Percentiles rank a stretch among this genome's conserved stretches.
These are phyloP conservation scores for Aphelocoma coerulescens DNA, from an alignment of 2,113 vertebrate species.

Conservation along the genomic window DNA sequence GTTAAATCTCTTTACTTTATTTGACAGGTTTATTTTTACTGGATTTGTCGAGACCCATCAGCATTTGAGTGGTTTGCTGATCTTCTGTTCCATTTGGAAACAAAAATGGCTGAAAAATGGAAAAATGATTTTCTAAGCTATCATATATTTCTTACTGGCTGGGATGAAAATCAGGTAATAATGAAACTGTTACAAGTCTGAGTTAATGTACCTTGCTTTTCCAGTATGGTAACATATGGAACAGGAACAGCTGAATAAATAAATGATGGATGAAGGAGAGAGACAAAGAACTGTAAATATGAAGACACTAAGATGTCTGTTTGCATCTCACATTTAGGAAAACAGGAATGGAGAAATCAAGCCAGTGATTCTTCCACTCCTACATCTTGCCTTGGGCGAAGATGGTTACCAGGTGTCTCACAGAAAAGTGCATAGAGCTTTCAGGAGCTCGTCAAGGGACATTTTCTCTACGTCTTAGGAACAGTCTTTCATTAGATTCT, in stretches of 20 bases:
- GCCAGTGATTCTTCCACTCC: not conserved
- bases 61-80: conserved; percentile 84
- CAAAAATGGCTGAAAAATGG: conserved; percentile 71
- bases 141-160: conserved; percentile 80
- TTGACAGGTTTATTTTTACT: conserved; percentile 83
- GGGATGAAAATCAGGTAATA: conserved; percentile 82
- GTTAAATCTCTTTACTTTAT: conserved; percentile 30
- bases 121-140: conserved; percentile 75
- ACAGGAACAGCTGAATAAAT: conserved; percentile 37
- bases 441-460: not conserved
- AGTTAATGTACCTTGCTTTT: conserved; percentile 62
- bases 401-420: not conserved
- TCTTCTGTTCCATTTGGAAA: conserved; percentile 78
- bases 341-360: not conserved
- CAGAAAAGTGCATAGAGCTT: not conserved
- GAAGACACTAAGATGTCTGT: not conserved
- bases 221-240: conserved; percentile 25
- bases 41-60: conserved; percentile 79
- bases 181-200: conserved; percentile 15
- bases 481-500: not conserved
- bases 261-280: conserved; percentile 28
- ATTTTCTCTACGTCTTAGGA: not conserved
- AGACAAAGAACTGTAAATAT: conserved; percentile 21
- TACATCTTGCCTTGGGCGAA: not conserved
- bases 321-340: not conserved